Evolutionary conservation across 2,888 invertebrate genomes (phyloP).

Genomic region (Tinea trinotella): DNA sequence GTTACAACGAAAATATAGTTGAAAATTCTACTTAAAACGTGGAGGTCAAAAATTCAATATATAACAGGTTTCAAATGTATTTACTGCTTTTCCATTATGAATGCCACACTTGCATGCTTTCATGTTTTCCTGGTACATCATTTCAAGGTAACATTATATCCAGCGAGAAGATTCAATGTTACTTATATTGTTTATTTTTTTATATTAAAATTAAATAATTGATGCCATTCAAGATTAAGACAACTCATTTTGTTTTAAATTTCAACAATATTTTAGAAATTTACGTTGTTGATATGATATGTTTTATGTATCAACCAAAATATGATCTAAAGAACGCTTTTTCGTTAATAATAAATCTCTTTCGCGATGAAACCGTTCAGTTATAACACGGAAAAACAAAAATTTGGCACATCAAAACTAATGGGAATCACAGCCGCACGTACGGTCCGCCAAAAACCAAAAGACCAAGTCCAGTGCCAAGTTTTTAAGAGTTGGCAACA

Average conservation of each 20-base stretch:
- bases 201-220: neutral
- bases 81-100: constrained; percentile 10
- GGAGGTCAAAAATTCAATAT: neutral
- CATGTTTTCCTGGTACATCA: constrained; percentile 38
- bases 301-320: too few relatives aligned
- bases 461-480: constrained; percentile 27
- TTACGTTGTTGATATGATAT: too few relatives aligned
- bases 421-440: constrained; percentile 25
- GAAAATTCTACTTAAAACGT: too few relatives aligned
- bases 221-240: neutral
- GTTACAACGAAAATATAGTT: too few relatives aligned
- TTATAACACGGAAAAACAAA: constrained; percentile 24
- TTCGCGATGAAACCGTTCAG: neutral
- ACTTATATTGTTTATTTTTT: constrained; percentile 3
- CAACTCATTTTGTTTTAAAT: neutral
- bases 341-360: constrained; percentile 5
- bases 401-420: constrained; percentile 30
- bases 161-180: constrained; percentile 5
- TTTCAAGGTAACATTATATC: constrained; percentile 47
- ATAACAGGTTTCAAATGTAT: neutral
- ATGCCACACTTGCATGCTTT: constrained; percentile 34
- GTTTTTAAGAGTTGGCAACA: constrained; percentile 32
- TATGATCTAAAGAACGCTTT: neutral
- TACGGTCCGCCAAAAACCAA: constrained; percentile 26
- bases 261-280: neutral